These are phyloP conservation scores for Synanthedon formicaeformis DNA, from an alignment of 2,888 invertebrate species.

Conservation along the genomic window DNA sequence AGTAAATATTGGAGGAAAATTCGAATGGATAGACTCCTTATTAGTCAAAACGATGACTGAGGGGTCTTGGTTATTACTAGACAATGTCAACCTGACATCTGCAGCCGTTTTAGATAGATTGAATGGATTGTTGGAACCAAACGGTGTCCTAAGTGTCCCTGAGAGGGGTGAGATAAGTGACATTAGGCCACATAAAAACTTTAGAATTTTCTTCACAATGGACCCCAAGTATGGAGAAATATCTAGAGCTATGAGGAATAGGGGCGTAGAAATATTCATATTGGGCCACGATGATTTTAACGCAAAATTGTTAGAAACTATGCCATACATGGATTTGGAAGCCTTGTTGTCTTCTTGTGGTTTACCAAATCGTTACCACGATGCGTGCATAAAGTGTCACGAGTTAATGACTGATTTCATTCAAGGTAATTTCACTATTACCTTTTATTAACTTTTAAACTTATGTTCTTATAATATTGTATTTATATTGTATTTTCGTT, in stretches of 20 bases:
- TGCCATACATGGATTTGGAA: slow-evolving; percentile 51
- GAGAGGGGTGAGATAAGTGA: slow-evolving; percentile 89
- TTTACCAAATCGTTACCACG: slow-evolving; percentile 41
- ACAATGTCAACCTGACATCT: slow-evolving; percentile 96
- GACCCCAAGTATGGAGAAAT: slow-evolving; percentile 96
- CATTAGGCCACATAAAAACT: slow-evolving; percentile 88
- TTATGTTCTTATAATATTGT: background rate
- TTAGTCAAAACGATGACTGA: slow-evolving; percentile 85
- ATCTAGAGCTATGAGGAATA: slow-evolving; percentile 98
- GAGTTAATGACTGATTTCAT: slow-evolving; percentile 52
- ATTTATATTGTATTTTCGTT: slow-evolving; percentile 2
- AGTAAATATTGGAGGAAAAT: slow-evolving; percentile 87
- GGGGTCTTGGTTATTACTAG: slow-evolving; percentile 87
- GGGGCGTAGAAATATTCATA: slow-evolving; percentile 89
- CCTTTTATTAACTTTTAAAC: background rate
- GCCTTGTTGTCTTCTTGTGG: slow-evolving; percentile 53
- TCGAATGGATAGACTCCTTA: slow-evolving; percentile 93
- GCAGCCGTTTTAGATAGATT: slow-evolving; percentile 96
- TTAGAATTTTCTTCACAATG: slow-evolving; percentile 94
- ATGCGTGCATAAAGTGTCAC: slow-evolving; percentile 43
- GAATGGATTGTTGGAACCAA: slow-evolving; percentile 94
- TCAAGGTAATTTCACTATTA: slow-evolving; percentile 33
- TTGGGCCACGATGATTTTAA: slow-evolving; percentile 37
- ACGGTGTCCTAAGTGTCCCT: slow-evolving; percentile 88
- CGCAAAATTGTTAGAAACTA: slow-evolving; percentile 34